phyloP scores from a whole-genome alignment of 1,140 invertebrate genomes.

The Elymnias hypermnestra region DNA sequence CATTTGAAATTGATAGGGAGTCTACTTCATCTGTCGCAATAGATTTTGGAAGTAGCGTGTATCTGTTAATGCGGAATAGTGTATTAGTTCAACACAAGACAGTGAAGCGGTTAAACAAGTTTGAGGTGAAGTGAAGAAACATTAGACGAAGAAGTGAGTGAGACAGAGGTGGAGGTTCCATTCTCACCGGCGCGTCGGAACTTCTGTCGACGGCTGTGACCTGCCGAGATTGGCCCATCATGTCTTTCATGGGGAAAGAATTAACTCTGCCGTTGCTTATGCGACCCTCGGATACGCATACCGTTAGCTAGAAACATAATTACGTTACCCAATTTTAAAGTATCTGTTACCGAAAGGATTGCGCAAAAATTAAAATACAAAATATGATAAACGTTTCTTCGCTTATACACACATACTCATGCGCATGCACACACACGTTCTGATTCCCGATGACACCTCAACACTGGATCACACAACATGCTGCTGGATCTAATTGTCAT shows the following conservation, averaged over 20 bases:
- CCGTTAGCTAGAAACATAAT: conserved; percentile 78
- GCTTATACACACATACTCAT: too few species aligned
- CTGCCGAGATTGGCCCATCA: conserved; percentile 79
- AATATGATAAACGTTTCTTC: too few species aligned
- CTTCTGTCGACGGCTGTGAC: conserved; percentile 80
- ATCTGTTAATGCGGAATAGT: neutral
- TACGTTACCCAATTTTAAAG: too few species aligned
- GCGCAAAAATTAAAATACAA: too few species aligned
- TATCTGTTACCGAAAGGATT: too few species aligned
- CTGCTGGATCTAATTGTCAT: too few species aligned
- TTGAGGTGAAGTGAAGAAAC: neutral
- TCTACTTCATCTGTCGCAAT: neutral
- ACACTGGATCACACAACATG: too few species aligned
- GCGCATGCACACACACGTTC: too few species aligned
- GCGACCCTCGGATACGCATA: conserved; percentile 82
- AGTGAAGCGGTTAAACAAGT: neutral
- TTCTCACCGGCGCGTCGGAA: conserved; percentile 85
- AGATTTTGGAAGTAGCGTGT: too few species aligned
- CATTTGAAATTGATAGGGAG: neutral
- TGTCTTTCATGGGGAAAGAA: conserved; percentile 90
- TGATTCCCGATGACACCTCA: too few species aligned
- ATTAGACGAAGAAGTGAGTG: neutral
- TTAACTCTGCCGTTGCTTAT: conserved; percentile 83
- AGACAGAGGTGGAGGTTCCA: neutral
- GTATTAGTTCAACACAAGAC: too few species aligned